Evolutionary conservation across 2,888 invertebrate genomes (phyloP), one percentile per base, ranked within the genome.

Genomic region (Venusia cambrica): DNA sequence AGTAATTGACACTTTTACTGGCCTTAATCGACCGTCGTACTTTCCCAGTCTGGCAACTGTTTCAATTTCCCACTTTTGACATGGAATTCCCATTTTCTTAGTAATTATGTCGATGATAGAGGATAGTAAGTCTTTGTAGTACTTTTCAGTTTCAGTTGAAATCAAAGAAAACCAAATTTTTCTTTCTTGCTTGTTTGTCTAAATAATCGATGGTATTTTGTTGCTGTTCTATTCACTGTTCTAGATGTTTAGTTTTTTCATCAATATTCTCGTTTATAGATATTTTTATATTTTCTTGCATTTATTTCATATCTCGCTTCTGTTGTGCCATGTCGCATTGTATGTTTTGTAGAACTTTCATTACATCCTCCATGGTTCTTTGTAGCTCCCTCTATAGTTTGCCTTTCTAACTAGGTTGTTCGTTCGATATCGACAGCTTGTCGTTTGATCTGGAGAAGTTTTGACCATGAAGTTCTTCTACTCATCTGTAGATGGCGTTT

Each of bases 101-200:
- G 45, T 51, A 37, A 53, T 44, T 28, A 51, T 46, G 9, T 49
- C 32, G n/a, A 48, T 26, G 25, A 53, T 22, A 5, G 74, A 55
- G 42, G 72, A 33, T 35, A 45, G 45, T 5, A 54, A 24, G 5
- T 51, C 45, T 3, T 42, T n/a, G 22, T 56, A 51, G 0, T 36
- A 38, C n/a, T 38, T 45, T 38, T 54, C 48, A 1, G 7, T 20
- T 21, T 48, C 48, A 35, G n/a, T 46, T 40, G 6, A 57, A 22
- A 2, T 55, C 56, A 34, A 57, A 54, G 7, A 55, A 50, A 19
- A 55, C 26, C 1, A 55, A 1, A 7, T 57, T 54, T 45, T 41
- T 53, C n/a, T 30, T 47, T 48, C 46, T 38, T 2, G 44, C 4
- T 13, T 48, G 36, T 17, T 37, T 53, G 1, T 54, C 51, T 22